phyloP scores from a whole-genome alignment of 2,797 vertebrate genomes.

The Phaenicophaeus curvirostris region DNA sequence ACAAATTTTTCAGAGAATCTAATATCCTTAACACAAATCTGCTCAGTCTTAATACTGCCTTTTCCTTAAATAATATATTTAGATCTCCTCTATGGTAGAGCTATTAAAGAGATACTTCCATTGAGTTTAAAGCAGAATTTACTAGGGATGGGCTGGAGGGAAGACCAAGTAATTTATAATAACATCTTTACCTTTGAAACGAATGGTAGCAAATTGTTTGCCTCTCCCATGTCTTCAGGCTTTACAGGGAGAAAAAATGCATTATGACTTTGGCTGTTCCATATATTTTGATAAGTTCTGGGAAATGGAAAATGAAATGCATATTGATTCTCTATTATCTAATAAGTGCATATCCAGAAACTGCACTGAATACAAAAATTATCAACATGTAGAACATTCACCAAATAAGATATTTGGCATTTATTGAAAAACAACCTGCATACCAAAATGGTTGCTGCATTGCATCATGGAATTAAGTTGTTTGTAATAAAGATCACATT shows the following conservation, averaged over 20 bases:
- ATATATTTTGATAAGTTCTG: background rate
- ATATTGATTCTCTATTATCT: constrained; percentile 2
- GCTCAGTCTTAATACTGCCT: background rate
- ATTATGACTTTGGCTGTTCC: background rate
- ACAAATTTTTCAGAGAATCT: background rate
- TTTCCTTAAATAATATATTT: background rate
- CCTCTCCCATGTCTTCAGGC: background rate
- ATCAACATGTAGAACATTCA: constrained; percentile 7
- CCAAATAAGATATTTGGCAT: background rate
- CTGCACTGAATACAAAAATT: constrained; percentile 6
- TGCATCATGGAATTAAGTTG: background rate
- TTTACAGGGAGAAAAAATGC: background rate
- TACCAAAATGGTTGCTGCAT: background rate
- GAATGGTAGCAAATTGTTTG: background rate
- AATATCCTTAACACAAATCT: background rate
- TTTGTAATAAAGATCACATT: background rate
- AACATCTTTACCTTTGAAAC: background rate
- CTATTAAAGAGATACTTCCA: background rate
- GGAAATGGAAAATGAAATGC: background rate
- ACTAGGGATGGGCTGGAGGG: background rate
- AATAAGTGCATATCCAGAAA: background rate
- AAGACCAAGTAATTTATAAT: background rate
- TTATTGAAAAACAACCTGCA: background rate
- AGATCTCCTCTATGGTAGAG: background rate
- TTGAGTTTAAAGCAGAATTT: background rate